Conservation (phyloP, 1,140 invertebrate genomes). For the Wasmannia auropunctata region DNA sequence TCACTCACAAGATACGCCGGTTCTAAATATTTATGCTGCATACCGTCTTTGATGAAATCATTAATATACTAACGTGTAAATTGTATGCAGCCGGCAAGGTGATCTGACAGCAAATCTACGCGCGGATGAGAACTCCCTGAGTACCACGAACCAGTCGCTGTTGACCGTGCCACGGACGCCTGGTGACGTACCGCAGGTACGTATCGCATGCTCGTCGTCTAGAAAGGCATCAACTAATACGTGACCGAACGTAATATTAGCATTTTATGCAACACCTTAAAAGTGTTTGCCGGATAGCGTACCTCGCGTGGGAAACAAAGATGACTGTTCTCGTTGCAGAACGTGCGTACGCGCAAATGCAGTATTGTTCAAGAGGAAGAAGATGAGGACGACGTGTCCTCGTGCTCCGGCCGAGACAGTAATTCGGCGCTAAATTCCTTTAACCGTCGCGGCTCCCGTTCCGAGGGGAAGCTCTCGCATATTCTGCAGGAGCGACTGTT, state of each 20-base stretch:
- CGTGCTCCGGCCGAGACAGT: conserved; percentile 85
- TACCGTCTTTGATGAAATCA: conserved; percentile 9
- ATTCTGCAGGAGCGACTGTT: conserved; percentile 80
- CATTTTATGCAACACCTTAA: neutral
- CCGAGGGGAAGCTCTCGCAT: conserved; percentile 87
- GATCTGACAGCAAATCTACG: conserved; percentile 78
- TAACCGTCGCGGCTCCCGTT: conserved; percentile 87
- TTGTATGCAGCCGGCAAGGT: conserved; percentile 75
- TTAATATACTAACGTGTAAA: neutral
- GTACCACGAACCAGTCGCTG: conserved; percentile 83
- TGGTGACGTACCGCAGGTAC: conserved; percentile 88
- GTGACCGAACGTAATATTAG: conserved; percentile 24
- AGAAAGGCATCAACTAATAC: conserved; percentile 11
- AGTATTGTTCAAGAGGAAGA: conserved; percentile 95
- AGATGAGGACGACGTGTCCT: conserved; percentile 87
- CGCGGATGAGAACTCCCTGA: conserved; percentile 82
- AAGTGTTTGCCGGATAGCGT: neutral
- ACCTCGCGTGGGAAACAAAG: conserved; percentile 7
- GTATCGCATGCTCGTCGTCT: conserved; percentile 55
- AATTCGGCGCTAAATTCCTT: conserved; percentile 83
- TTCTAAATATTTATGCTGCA: conserved; percentile 36
- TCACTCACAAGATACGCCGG: conserved; percentile 4
- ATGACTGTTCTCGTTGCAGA: conserved; percentile 76
- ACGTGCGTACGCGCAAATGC: conserved; percentile 90
- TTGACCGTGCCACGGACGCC: conserved; percentile 87